These are phyloP conservation scores for Procavia capensis DNA, from an alignment of 2,113 vertebrate genomes.

Conservation along the genomic window DNA sequence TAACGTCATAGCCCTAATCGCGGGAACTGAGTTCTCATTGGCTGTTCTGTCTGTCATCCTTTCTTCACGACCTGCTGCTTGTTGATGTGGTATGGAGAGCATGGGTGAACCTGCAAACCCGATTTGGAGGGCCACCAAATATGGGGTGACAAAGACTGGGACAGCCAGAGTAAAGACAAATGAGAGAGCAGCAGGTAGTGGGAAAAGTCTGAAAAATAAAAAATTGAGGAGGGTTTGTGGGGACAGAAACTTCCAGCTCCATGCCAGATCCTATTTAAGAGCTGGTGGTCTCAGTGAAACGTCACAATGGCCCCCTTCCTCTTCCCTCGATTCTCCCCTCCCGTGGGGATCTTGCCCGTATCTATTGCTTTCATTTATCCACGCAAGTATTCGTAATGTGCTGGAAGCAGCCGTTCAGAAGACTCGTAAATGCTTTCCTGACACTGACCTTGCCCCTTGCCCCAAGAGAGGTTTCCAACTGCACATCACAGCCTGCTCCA, in stretches of 20 bases:
- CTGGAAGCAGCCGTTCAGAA: neutral
- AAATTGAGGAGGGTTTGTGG: neutral
- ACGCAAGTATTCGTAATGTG: neutral
- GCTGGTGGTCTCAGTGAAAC: neutral
- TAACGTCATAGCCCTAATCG: neutral
- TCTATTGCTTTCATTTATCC: neutral
- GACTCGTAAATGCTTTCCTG: neutral
- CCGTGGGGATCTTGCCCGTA: neutral
- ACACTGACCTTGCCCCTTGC: neutral
- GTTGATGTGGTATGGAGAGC: neutral
- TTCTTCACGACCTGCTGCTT: neutral
- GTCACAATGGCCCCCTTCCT: fast-evolving
- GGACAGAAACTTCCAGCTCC: neutral
- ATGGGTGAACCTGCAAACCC: neutral
- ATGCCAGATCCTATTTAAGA: neutral
- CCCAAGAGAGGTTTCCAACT: neutral
- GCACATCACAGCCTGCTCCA: neutral
- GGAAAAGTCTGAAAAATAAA: neutral
- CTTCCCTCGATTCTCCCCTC: neutral
- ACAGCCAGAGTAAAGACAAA: fast-evolving
- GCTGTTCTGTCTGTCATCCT: neutral
- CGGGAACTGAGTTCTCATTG: neutral
- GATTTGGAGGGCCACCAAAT: neutral
- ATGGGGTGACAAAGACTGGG: neutral
- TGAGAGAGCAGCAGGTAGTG: neutral